Percentiles rank a stretch among this genome's conserved stretches.
These are phyloP conservation scores for Sitophilus oryzae DNA, from an alignment of 1,140 invertebrate species.

Conservation along the genomic window DNA sequence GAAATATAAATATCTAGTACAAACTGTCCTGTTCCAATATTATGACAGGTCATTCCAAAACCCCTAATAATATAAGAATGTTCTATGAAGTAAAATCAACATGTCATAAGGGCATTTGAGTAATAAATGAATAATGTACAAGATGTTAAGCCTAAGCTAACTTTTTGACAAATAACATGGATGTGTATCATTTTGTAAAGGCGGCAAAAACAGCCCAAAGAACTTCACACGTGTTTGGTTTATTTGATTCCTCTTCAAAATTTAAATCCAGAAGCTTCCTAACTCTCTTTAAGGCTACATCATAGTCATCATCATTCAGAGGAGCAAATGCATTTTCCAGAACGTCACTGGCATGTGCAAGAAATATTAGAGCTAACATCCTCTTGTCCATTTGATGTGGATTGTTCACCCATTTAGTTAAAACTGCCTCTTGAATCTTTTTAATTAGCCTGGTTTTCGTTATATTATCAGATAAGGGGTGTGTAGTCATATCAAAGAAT, in stretches of 20 bases:
- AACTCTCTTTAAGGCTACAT: slow-evolving; percentile 95
- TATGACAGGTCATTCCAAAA: neutral
- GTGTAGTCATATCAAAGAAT: slow-evolving; percentile 99
- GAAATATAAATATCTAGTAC: neutral
- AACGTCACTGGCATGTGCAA: slow-evolving; percentile 97
- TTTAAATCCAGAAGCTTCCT: slow-evolving; percentile 93
- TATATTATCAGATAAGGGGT: slow-evolving; percentile 93
- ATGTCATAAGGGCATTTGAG: neutral
- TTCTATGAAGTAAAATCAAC: neutral
- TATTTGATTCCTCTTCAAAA: slow-evolving; percentile 88
- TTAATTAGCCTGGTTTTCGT: slow-evolving; percentile 97
- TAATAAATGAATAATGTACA: slow-evolving; percentile 13
- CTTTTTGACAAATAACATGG: slow-evolving; percentile 1
- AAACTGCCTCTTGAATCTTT: slow-evolving; percentile 97
- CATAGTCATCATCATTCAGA: slow-evolving; percentile 97
- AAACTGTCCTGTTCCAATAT: too few species aligned
- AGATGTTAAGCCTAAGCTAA: slow-evolving; percentile 4
- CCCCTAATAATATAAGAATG: neutral
- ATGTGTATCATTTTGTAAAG: slow-evolving; percentile 84
- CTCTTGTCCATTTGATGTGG: slow-evolving; percentile 95
- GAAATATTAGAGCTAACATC: slow-evolving; percentile 84
- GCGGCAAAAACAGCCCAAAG: slow-evolving; percentile 98
- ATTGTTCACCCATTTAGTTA: slow-evolving; percentile 96
- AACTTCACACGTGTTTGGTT: slow-evolving; percentile 82
- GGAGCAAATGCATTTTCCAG: slow-evolving; percentile 99